These are phyloP conservation scores for Lamellibrachia satsuma DNA, from an alignment of 2,888 invertebrate species.

Conservation along the genomic window DNA sequence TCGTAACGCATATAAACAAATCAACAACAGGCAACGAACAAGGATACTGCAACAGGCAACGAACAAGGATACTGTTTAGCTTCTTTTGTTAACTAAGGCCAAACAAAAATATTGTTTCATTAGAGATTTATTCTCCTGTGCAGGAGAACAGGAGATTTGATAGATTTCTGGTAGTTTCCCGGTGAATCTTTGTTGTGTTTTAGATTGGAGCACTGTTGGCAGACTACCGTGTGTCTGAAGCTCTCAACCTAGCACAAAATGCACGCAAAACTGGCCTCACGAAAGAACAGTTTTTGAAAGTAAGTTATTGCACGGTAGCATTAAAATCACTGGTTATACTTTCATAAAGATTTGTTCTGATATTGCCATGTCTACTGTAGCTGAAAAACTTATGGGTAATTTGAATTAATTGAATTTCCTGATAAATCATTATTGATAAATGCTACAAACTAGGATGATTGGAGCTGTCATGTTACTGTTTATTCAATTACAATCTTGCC, in stretches of 20 bases:
- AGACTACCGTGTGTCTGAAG: constrained; percentile 68
- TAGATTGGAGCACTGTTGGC: constrained; percentile 65
- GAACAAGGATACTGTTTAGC: too few relatives aligned
- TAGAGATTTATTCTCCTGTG: not conserved
- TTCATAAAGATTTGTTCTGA: not conserved
- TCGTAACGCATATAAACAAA: too few relatives aligned
- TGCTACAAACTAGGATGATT: not conserved
- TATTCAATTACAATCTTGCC: constrained; percentile 29
- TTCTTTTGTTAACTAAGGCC: too few relatives aligned
- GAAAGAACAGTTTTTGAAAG: constrained; percentile 64
- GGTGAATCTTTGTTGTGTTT: constrained; percentile 29
- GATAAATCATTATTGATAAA: too few relatives aligned
- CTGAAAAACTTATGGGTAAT: too few relatives aligned
- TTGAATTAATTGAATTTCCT: too few relatives aligned
- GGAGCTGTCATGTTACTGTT: not conserved
- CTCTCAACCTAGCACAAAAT: constrained; percentile 67
- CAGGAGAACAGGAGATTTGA: too few relatives aligned
- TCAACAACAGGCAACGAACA: too few relatives aligned
- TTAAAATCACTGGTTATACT: not conserved
- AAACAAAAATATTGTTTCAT: not conserved
- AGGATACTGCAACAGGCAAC: too few relatives aligned
- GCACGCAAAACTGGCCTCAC: constrained; percentile 62
- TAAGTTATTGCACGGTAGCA: constrained; percentile 36
- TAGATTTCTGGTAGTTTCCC: not conserved
- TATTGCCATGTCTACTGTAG: not conserved